Evolutionary conservation across 2,113 vertebrate genomes (phyloP).

Genomic region (Antidorcas marsupialis): DNA sequence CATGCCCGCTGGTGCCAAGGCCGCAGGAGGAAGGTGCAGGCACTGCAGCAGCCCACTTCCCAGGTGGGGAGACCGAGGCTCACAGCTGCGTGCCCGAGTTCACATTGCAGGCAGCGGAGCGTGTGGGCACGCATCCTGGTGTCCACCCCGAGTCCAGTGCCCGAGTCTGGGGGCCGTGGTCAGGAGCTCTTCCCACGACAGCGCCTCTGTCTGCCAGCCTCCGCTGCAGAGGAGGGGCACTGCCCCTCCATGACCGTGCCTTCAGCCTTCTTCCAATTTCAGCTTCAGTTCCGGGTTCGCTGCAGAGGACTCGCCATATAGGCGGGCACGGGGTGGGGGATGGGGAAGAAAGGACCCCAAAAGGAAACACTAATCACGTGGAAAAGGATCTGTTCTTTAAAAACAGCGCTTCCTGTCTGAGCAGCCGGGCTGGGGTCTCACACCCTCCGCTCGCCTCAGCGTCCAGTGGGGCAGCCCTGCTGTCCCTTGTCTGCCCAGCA

Average conservation of each 20-base stretch:
- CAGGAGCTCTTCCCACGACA: accelerated
- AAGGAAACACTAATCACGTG: neutral
- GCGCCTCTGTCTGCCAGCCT: neutral
- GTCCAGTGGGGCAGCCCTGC: neutral
- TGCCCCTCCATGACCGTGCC: neutral
- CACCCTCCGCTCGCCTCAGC: accelerated
- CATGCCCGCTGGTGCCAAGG: neutral
- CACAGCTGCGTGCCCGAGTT: neutral
- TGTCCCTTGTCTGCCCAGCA: neutral
- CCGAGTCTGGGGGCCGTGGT: neutral
- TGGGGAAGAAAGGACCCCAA: neutral
- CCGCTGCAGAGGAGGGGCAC: neutral
- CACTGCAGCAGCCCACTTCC: neutral
- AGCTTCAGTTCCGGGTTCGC: neutral
- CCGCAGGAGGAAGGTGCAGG: neutral
- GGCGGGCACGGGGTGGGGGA: neutral
- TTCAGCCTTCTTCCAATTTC: neutral
- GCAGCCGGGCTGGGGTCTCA: accelerated
- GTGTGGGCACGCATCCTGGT: neutral
- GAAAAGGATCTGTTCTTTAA: neutral
- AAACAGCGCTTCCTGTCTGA: neutral
- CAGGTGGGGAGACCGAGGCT: neutral
- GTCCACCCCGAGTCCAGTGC: neutral
- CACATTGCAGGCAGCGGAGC: accelerated
- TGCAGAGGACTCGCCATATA: neutral